These are phyloP conservation scores for Temnothorax curvispinosus DNA, from an alignment of 1,140 invertebrate genomes.

Conservation along the genomic window DNA sequence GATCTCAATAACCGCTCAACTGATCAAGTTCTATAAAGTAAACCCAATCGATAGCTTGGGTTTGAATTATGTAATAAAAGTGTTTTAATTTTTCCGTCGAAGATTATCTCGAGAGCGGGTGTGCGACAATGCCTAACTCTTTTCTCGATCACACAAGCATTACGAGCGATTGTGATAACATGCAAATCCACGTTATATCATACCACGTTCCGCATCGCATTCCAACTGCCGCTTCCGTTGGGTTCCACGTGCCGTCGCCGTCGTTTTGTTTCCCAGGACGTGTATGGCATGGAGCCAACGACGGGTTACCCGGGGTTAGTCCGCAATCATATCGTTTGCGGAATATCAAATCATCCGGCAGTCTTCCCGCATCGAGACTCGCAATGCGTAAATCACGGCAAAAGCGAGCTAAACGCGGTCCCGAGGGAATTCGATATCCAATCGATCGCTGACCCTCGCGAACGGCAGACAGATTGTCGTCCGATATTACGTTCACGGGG, in stretches of 20 bases:
- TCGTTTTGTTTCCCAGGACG: constrained; percentile 26
- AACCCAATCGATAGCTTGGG: too few relatives aligned
- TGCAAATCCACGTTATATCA: constrained; percentile 7
- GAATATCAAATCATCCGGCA: constrained; percentile 40
- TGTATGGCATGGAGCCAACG: constrained; percentile 10
- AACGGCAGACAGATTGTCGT: neutral
- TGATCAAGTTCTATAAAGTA: too few relatives aligned
- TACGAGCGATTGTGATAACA: neutral
- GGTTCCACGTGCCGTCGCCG: neutral
- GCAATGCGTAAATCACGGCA: neutral
- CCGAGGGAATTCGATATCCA: neutral
- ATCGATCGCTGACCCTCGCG: neutral
- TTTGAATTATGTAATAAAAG: too few relatives aligned
- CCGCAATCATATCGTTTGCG: neutral
- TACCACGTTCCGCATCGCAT: neutral
- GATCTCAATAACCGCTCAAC: too few relatives aligned
- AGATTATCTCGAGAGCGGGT: too few relatives aligned
- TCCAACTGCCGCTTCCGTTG: constrained; percentile 15
- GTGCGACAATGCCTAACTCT: neutral
- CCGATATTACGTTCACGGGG: neutral
- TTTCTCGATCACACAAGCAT: neutral
- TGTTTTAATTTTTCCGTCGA: too few relatives aligned
- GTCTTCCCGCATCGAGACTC: neutral
- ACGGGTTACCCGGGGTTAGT: neutral
- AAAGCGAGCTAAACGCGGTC: neutral